Conservation (phyloP, 1,140 invertebrate genomes). For the Dendroctonus ponderosae region DNA sequence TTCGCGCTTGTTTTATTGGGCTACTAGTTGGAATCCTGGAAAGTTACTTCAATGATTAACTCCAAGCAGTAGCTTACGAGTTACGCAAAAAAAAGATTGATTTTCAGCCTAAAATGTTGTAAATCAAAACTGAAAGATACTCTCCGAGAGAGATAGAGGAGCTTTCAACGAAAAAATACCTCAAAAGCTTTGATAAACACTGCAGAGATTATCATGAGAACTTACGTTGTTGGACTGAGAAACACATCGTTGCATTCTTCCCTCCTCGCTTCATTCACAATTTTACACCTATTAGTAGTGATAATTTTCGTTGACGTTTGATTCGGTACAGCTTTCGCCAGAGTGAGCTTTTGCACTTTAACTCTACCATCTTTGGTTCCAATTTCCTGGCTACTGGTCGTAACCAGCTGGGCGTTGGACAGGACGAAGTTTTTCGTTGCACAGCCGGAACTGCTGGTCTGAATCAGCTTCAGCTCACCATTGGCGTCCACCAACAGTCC, state of each 20-base stretch:
- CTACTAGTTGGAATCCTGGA: slow-evolving; percentile 61
- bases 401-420: slow-evolving; percentile 53
- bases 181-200: too few relatives aligned
- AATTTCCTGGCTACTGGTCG: slow-evolving; percentile 36
- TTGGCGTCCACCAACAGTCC: slow-evolving; percentile 64
- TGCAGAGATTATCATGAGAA: background rate
- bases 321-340: slow-evolving; percentile 41
- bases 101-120: too few relatives aligned
- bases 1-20: slow-evolving; percentile 61
- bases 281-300: slow-evolving; percentile 48
- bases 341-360: slow-evolving; percentile 45
- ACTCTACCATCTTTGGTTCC: slow-evolving; percentile 36
- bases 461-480: slow-evolving; percentile 65
- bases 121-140: too few relatives aligned
- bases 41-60: background rate
- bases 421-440: slow-evolving; percentile 55
- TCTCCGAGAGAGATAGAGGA: too few relatives aligned
- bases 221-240: slow-evolving; percentile 67
- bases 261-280: slow-evolving; percentile 51
- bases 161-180: too few relatives aligned
- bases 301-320: slow-evolving; percentile 39
- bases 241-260: slow-evolving; percentile 68
- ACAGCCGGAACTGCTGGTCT: slow-evolving; percentile 49
- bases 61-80: too few relatives aligned
- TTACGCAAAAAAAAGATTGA: too few relatives aligned